phyloP scores from a whole-genome alignment of 2,888 invertebrate genomes.

The Chesias legatella region DNA sequence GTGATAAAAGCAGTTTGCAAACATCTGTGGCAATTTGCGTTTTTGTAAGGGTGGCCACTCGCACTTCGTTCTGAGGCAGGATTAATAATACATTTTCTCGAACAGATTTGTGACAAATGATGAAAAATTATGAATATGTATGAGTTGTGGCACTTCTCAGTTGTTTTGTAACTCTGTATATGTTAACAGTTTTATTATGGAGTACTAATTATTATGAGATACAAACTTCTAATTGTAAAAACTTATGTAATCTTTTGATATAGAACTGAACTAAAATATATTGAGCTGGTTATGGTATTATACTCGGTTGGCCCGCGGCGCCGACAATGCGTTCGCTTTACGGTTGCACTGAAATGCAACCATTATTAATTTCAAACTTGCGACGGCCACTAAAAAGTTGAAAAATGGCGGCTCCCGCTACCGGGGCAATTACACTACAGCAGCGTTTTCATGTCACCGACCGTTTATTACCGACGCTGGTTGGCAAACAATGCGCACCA shows the following conservation, averaged over 20 bases:
- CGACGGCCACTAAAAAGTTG: slow-evolving; percentile 4
- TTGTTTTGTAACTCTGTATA: too few species aligned
- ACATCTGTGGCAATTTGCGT: slow-evolving; percentile 13
- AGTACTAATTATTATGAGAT: too few species aligned
- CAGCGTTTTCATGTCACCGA: neutral
- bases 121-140: too few species aligned
- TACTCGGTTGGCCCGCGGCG: too few species aligned
- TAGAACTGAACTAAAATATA: neutral
- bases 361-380: slow-evolving; percentile 4
- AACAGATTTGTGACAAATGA: too few species aligned
- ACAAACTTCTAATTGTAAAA: too few species aligned
- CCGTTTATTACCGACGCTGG: too few species aligned
- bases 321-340: neutral
- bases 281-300: neutral
- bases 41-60: slow-evolving; percentile 6
- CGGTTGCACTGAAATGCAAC: neutral
- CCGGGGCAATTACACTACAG: slow-evolving; percentile 4
- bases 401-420: neutral
- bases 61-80: neutral
- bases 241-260: too few species aligned
- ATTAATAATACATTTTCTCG: too few species aligned
- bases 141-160: too few species aligned
- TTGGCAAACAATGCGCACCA: too few species aligned
- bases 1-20: slow-evolving; percentile 9
- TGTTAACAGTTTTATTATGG: too few species aligned